Base-by-base conservation (phyloP, 2,113 vertebrate species). In the Corythornis vintsioides region DNA sequence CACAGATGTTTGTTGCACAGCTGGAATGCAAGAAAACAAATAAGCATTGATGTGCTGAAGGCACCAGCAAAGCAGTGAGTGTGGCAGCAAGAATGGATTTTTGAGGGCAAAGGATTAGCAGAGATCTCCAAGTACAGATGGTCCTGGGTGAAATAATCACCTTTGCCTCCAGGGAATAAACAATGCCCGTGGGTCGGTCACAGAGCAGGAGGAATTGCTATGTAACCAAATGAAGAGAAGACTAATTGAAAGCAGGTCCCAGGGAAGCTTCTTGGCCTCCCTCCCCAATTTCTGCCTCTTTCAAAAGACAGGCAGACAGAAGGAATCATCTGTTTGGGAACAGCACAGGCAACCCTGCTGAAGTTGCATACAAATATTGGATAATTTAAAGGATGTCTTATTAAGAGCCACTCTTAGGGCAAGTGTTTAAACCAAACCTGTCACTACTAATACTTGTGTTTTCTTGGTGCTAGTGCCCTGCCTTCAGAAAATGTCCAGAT, bases 81-180 rank as follows among this genome's bases (percentile, higher is more conserved):
- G 3, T 6, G 0, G 92, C 82, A 24, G 80, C 13, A 5, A 56
- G 88, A 42, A 94, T 86, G 86, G 96, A 82, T 94, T 92, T 93
- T 6, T 42, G 48, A 83, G 92, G 88, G 95, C 82, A 25, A 35
- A 81, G 96, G 95, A 96, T 97, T 96, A 96, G 74, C 55, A 0
- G 24, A 11, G 84, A 91, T 90, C 83, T 84, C 91, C 47, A 85
- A 60, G 93, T 90, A n/a, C 96, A 96, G 95, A 96, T 96, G 94
- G 96, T 1, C 64, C 22, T 43, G 93, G 77, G 83, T 87, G 90
- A 45, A 94, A 92, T 92, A 94, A 96, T 95, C 88, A 57, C 38
- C 66, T 14, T 25, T 0, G 38, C 45, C 92, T 91, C 83, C 0
- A 24, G 94, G 89, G 93, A 91, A 25, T 0, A 31, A 18, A 70